Evolutionary conservation across 2,888 invertebrate species (phyloP).

Genomic region (Boloria euphrosyne): DNA sequence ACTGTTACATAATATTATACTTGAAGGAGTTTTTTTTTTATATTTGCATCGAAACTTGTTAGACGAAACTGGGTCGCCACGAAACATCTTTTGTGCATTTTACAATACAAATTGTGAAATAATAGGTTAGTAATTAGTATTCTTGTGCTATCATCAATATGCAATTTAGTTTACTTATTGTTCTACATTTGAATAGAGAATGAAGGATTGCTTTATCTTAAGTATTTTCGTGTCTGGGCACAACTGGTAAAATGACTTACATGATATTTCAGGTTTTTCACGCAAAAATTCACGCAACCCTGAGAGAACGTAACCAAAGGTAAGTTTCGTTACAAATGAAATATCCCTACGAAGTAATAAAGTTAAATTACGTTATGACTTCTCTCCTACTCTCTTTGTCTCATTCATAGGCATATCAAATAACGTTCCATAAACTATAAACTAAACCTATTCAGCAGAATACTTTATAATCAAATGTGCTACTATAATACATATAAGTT

Average conservation of each 20-base stretch:
- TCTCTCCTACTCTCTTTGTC: no score
- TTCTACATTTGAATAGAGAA: constrained; percentile 48
- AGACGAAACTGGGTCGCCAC: constrained; percentile 36
- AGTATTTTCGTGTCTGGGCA: neutral
- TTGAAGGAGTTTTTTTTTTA: constrained; percentile 36
- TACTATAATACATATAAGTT: no score
- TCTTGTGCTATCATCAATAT: constrained; percentile 47
- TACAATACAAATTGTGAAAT: constrained; percentile 51
- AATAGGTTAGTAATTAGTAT: constrained; percentile 43
- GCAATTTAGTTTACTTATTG: constrained; percentile 50
- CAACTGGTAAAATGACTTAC: neutral
- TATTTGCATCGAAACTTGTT: constrained; percentile 47
- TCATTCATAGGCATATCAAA: no score
- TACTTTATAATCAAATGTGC: no score
- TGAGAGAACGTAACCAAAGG: no score
- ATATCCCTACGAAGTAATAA: no score
- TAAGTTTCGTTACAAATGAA: no score
- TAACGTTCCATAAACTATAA: no score
- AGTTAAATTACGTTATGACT: no score
- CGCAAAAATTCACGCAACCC: neutral
- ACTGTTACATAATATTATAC: neutral
- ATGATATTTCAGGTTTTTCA: neutral
- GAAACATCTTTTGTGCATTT: constrained; percentile 51
- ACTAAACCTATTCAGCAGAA: no score
- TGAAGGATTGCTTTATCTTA: constrained; percentile 15